Evolutionary conservation across 2,797 vertebrate species (phyloP).

Genomic region (Crypturellus tataupa): DNA sequence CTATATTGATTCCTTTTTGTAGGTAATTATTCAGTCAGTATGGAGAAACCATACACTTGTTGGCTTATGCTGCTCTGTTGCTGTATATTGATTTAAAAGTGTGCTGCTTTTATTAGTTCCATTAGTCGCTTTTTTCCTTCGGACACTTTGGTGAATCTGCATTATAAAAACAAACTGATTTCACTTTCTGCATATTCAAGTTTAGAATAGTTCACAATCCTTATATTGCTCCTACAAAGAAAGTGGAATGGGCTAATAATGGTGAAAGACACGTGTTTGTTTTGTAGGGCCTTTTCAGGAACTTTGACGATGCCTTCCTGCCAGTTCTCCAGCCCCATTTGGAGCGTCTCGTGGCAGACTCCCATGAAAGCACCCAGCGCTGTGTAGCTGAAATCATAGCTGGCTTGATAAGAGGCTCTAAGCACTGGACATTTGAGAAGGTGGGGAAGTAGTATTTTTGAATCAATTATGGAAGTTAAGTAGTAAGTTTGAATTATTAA

Average conservation of each 20-base stretch:
- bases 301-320: conserved; percentile 92
- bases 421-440: conserved; percentile 93
- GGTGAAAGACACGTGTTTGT: neutral
- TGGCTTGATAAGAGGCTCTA: conserved; percentile 94
- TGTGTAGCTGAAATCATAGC: conserved; percentile 97
- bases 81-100: neutral
- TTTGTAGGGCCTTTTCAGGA: conserved; percentile 93
- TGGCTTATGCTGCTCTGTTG: neutral
- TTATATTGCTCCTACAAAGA: rapidly evolving
- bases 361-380: conserved; percentile 95
- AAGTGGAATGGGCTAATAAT: neutral
- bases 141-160: neutral
- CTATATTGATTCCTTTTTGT: neutral
- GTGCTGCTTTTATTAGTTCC: neutral
- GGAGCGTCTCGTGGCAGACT: conserved; percentile 91
- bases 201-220: neutral
- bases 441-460: conserved; percentile 48
- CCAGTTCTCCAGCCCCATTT: conserved; percentile 91
- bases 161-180: neutral
- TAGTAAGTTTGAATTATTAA: neutral
- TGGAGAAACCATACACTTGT: neutral
- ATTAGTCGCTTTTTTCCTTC: neutral
- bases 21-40: neutral
- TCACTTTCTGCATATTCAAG: neutral
- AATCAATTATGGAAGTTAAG: neutral